Base-by-base conservation (phyloP, 1,140 invertebrate genomes). In the Oncopodura yosiiana region DNA sequence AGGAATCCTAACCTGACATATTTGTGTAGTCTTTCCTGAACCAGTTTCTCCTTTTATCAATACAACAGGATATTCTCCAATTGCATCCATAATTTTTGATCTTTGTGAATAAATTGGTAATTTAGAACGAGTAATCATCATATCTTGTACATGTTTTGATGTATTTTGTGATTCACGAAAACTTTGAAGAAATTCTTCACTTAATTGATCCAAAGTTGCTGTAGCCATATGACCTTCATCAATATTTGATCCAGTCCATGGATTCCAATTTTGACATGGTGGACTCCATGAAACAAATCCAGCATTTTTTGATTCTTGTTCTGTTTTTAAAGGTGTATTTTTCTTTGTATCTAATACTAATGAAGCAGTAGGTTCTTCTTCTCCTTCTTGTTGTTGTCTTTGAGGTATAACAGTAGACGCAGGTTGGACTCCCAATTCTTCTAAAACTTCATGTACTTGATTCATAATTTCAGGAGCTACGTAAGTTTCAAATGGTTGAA, bases 251-350 rank as follows among this genome's bases (percentile, higher is more conserved):
- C 80, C 82, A 23, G 80, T 84, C 93, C 93, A 97, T 8, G 93
- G 83, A 73, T 98, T 94, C 93, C 94, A 98, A 70, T 98, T 98
- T 11, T 78, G 78, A 59, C 85, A 80, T 0, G 94, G 93, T 1
- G 95, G 94, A 2, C 89, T 88, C 94, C 94, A 98, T 2, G 89
- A 81, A 14, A 98, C 88, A 0, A 94, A 85, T 12, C 86, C 85
- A 19, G 75, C 78, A 16, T 56, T 41, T 19, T 19, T 18, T 3
- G 27, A 18, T n/a, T 53, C 53, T 30, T 55, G 53, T n/a, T 53
- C 26, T 30, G 4, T 21, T 5, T 46, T 11, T 21, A 52, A 30
- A 30, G 37, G 27, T 23, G 29, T 29, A 26, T 52, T 38, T 21
- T 41, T 52, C 11, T 52, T 52, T 4, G 16, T 3, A 37, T 37